These are phyloP conservation scores for Troides oblongomaculatus DNA, from an alignment of 2,888 invertebrate genomes.

Conservation along the genomic window DNA sequence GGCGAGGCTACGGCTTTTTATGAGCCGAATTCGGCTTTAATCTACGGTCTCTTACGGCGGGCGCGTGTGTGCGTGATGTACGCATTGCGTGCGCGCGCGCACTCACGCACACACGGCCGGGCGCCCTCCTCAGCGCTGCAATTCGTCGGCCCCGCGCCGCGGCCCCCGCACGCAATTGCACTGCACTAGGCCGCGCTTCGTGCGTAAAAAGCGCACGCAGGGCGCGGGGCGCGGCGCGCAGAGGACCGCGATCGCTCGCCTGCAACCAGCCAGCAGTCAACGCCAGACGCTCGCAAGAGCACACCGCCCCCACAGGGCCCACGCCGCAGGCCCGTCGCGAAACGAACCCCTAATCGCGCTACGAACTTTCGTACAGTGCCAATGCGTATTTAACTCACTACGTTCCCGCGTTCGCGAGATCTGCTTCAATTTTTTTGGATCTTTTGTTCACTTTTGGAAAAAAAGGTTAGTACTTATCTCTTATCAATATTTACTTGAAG, in stretches of 20 bases:
- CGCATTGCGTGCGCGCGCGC: constrained; percentile 48
- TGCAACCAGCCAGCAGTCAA: constrained; percentile 62
- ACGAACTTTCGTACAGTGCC: constrained; percentile 62
- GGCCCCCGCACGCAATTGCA: constrained; percentile 76
- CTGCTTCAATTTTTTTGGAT: constrained; percentile 40
- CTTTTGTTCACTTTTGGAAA: constrained; percentile 42
- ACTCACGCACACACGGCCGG: constrained; percentile 66
- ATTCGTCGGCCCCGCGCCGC: constrained; percentile 68
- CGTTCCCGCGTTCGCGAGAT: constrained; percentile 41
- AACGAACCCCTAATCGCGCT: constrained; percentile 63
- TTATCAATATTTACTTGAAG: constrained; percentile 27
- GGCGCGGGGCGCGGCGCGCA: constrained; percentile 60
- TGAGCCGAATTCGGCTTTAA: constrained; percentile 69
- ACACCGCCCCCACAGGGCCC: constrained; percentile 74
- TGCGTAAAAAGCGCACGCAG: constrained; percentile 80
- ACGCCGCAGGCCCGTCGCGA: constrained; percentile 53
- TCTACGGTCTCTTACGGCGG: constrained; percentile 55
- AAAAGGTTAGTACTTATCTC: constrained; percentile 40
- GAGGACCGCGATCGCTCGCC: constrained; percentile 54
- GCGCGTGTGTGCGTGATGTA: constrained; percentile 19
- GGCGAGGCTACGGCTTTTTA: constrained; percentile 69
- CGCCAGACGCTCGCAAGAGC: constrained; percentile 72
- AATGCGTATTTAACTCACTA: constrained; percentile 57
- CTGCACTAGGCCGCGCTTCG: constrained; percentile 72
- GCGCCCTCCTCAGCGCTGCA: constrained; percentile 76